Base-by-base conservation (phyloP, 2,113 vertebrate genomes). In the Scopus umbretta region DNA sequence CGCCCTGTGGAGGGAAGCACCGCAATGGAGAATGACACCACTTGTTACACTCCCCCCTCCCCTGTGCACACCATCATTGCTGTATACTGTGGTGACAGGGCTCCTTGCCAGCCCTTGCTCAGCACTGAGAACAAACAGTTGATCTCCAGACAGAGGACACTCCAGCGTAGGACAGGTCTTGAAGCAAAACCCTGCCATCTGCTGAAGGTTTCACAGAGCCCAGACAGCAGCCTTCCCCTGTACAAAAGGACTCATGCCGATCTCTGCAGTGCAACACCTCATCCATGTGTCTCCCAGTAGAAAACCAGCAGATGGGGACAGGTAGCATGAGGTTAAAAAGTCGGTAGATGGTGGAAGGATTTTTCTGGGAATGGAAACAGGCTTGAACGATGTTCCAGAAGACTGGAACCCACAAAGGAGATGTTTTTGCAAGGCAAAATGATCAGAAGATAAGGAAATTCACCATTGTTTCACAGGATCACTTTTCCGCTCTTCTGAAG, bases 161-260 rank as follows among this genome's bases (percentile, higher is more conserved):
- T 47, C 14, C 29, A 30, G 30, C 52, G 11, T 0, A 53, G 30
- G 49, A 49, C n/a, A 40, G 27, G 56, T 25, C 34, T 42, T 17
- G 38, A 63, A 72, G 47, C 36, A 56, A 50, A 72, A 71, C 26
- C 8, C 23, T 27, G 25, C 17, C 7, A 2, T 20, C 47, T 67
- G 29, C 53, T 38, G 36, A 76, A 83, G 62, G 71, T 56, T 78
- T 47, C 36, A 21, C n/a, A 42, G 36, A 89, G 52, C 59, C 5
- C n/a, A 49, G 11, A 8, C 16, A 40, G 62, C 18, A 67, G 38
- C 23, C 55, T 87, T 5, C 7, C 8, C n/a, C 50, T 9, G 7
- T n/a, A 14, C 34, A 52, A 55, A 78, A 74, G 7, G 29, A 7
- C 7, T n/a, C 0, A 0, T 6, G 7, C 38, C 26, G 34, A 15